Evolutionary conservation across 2,797 vertebrate species (phyloP).

Genomic region (Urocyon cinereoargenteus): DNA sequence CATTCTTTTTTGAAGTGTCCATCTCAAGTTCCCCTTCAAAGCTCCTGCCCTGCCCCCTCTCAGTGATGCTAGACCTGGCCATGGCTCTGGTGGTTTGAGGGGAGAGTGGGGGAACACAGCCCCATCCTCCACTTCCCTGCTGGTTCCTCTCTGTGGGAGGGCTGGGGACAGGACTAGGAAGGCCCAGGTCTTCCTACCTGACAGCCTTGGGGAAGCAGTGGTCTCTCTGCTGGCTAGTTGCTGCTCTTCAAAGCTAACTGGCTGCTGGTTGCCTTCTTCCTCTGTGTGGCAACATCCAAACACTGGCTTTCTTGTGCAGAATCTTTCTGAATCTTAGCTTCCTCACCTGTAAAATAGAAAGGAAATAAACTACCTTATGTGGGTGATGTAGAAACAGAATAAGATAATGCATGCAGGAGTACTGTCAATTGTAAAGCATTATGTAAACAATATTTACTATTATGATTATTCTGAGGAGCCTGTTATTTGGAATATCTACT

Average conservation of each 20-base stretch:
- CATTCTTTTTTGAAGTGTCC: slow-evolving; percentile 43
- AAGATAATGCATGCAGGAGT: not conserved
- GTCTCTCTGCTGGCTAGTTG: not conserved
- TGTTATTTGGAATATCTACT: slow-evolving; percentile 5
- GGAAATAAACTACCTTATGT: not conserved
- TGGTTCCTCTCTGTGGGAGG: not conserved
- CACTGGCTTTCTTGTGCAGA: not conserved
- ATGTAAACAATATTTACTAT: not conserved
- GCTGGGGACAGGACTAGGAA: not conserved
- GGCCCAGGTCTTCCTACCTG: not conserved
- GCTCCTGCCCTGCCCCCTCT: not conserved
- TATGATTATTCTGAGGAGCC: not conserved
- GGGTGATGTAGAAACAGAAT: not conserved
- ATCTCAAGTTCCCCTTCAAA: slow-evolving; percentile 7
- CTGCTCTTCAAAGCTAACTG: not conserved
- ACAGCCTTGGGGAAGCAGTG: not conserved
- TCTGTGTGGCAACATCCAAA: not conserved
- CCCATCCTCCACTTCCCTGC: not conserved
- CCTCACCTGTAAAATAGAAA: not conserved
- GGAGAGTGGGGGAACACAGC: accelerated
- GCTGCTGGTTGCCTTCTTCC: not conserved
- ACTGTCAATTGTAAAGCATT: not conserved
- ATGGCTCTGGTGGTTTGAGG: not conserved
- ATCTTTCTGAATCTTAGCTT: slow-evolving; percentile 1
- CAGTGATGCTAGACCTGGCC: not conserved